Conservation (phyloP, 2,113 vertebrate genomes). For the Halichoerus grypus region DNA sequence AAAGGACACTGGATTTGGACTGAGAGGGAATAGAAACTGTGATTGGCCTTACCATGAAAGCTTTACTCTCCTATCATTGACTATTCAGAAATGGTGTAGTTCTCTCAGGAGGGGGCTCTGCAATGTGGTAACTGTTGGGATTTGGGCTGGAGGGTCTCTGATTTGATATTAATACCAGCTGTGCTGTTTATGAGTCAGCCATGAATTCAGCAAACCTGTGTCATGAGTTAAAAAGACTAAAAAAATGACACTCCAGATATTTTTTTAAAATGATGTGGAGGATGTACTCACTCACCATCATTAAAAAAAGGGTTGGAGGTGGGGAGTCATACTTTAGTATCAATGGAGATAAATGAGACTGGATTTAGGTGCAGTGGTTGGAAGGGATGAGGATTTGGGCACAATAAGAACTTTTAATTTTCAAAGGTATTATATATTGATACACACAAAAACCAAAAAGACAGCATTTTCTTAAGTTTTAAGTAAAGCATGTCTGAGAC, state of each 20-base stretch:
- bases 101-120: background rate
- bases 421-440: background rate
- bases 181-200: background rate
- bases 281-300: background rate
- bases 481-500: background rate
- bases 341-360: background rate
- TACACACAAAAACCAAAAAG: background rate
- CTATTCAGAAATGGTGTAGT: background rate
- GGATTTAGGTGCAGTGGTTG: background rate
- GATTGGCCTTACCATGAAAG: background rate
- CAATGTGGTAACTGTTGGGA: background rate
- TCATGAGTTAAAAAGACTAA: background rate
- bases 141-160: background rate
- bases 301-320: background rate
- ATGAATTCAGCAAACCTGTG: conserved; percentile 1
- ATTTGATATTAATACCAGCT: background rate
- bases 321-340: background rate
- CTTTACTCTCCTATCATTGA: background rate
- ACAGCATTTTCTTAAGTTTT: background rate
- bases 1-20: conserved; percentile 2
- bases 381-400: background rate
- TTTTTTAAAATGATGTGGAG: background rate
- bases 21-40: background rate
- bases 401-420: background rate
- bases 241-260: conserved; percentile 27